A percentile compares a stretch with the other conserved stretches of the same genome.
phyloP scores from a whole-genome alignment of 2,113 vertebrate genomes.

The Mesocricetus auratus region DNA sequence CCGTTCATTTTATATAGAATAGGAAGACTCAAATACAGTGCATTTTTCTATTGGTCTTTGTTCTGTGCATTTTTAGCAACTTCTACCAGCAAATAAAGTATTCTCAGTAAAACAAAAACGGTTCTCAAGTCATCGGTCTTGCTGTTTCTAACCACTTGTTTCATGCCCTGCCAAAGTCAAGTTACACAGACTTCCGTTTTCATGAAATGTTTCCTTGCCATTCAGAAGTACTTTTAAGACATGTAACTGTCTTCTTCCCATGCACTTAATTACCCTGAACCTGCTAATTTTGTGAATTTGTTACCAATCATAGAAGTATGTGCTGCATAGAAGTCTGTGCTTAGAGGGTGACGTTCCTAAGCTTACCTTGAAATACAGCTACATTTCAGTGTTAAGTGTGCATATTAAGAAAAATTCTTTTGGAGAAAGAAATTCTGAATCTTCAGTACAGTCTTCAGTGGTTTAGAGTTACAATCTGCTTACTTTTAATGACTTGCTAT shows the following conservation, averaged over 20 bases:
- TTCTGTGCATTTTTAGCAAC: constrained; percentile 93
- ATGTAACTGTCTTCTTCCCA: constrained; percentile 88
- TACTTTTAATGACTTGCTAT: constrained; percentile 84
- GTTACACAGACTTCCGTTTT: constrained; percentile 87
- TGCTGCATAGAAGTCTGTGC: constrained; percentile 90
- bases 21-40: constrained; percentile 88
- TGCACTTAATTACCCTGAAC: constrained; percentile 87
- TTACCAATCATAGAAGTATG: constrained; percentile 88
- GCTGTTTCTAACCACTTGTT: constrained; percentile 90
- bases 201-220: constrained; percentile 80
- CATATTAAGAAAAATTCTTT: constrained; percentile 88
- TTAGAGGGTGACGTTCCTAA: constrained; percentile 90
- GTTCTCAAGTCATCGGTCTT: constrained; percentile 91
- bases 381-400: constrained; percentile 92
- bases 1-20: constrained; percentile 91
- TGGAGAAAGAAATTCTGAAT: constrained; percentile 78
- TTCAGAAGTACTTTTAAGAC: constrained; percentile 85
- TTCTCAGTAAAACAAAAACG: constrained; percentile 90
- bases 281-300: constrained; percentile 91
- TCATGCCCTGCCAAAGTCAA: constrained; percentile 87
- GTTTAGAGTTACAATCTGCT: constrained; percentile 85
- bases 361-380: constrained; percentile 89
- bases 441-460: constrained; percentile 86
- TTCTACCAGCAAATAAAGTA: constrained; percentile 93
- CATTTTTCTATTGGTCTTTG: constrained; percentile 91